Conservation (phyloP, 2,888 invertebrate species). For the Mystacides longicornis region DNA sequence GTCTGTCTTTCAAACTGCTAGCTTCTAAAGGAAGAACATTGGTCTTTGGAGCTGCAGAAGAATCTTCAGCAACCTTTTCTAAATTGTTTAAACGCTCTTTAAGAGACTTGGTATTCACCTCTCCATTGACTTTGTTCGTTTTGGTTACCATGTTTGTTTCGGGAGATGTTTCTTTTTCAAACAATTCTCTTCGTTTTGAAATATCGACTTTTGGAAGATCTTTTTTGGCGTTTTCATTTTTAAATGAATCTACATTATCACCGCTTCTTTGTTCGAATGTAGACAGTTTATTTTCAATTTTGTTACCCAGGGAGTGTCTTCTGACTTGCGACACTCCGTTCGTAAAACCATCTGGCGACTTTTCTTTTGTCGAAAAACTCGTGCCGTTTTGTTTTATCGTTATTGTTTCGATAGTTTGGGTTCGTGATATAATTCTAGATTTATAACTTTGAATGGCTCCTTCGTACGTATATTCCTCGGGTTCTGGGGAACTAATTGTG, state of each 20-base stretch:
- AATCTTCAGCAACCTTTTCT: slow-evolving; percentile 57
- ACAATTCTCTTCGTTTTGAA: slow-evolving; percentile 72
- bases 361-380: slow-evolving; percentile 39
- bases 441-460: slow-evolving; percentile 83
- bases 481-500: slow-evolving; percentile 61
- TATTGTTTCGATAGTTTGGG: slow-evolving; percentile 36
- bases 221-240: slow-evolving; percentile 43
- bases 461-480: slow-evolving; percentile 79
- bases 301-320: slow-evolving; percentile 46
- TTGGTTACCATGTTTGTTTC: slow-evolving; percentile 36
- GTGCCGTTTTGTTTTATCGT: slow-evolving; percentile 40
- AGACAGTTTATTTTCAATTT: slow-evolving; percentile 56
- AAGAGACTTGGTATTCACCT: slow-evolving; percentile 59
- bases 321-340: slow-evolving; percentile 44
- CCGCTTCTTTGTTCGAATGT: slow-evolving; percentile 49
- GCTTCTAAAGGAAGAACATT: slow-evolving; percentile 54
- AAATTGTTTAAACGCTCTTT: slow-evolving; percentile 65
- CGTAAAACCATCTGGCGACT: slow-evolving; percentile 38
- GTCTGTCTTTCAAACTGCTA: slow-evolving; percentile 55
- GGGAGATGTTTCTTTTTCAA: slow-evolving; percentile 61
- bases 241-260: slow-evolving; percentile 38
- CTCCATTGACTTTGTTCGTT: slow-evolving; percentile 50
- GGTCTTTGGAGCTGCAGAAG: slow-evolving; percentile 37
- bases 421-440: slow-evolving; percentile 62
- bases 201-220: slow-evolving; percentile 75